Conservation (phyloP, 2,797 vertebrate species). For the Muscicapa comitata region DNA sequence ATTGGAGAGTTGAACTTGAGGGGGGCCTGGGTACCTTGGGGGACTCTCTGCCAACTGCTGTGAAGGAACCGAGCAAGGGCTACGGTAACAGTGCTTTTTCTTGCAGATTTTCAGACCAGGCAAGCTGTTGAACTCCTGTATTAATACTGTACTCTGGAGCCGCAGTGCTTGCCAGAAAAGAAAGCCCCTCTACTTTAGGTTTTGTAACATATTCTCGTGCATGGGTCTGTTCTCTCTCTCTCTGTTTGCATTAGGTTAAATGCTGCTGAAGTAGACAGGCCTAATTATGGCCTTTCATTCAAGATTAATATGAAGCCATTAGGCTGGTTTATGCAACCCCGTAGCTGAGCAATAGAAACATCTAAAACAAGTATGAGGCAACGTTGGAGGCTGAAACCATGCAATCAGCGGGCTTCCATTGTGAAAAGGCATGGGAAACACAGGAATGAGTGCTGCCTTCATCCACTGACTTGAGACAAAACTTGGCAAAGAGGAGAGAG, state of each 20-base stretch:
- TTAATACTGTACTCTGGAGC: rapidly evolving
- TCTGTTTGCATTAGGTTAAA: slow-evolving; percentile 35
- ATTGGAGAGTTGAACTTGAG: neutral
- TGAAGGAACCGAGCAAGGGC: rapidly evolving
- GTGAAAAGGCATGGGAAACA: neutral
- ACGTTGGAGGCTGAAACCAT: neutral
- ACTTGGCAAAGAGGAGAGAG: neutral
- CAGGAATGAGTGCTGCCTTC: neutral
- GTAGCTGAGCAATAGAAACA: slow-evolving; percentile 54
- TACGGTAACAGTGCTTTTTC: neutral
- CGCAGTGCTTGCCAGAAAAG: rapidly evolving
- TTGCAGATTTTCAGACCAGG: neutral
- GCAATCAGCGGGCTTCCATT: neutral
- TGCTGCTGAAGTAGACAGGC: neutral
- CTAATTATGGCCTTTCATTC: slow-evolving; percentile 59
- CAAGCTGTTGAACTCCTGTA: neutral
- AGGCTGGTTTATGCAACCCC: slow-evolving; percentile 55
- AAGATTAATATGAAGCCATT: slow-evolving; percentile 50
- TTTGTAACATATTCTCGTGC: neutral
- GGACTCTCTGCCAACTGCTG: neutral
- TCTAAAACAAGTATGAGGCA: slow-evolving; percentile 48
- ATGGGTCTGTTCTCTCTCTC: neutral
- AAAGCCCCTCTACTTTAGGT: neutral
- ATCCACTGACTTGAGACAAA: neutral
- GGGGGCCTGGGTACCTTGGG: neutral